Percentiles rank a stretch among this genome's conserved stretches.
These are phyloP conservation scores for Sphaerophoria rueppellii DNA, from an alignment of 2,888 invertebrate genomes.

Conservation along the genomic window DNA sequence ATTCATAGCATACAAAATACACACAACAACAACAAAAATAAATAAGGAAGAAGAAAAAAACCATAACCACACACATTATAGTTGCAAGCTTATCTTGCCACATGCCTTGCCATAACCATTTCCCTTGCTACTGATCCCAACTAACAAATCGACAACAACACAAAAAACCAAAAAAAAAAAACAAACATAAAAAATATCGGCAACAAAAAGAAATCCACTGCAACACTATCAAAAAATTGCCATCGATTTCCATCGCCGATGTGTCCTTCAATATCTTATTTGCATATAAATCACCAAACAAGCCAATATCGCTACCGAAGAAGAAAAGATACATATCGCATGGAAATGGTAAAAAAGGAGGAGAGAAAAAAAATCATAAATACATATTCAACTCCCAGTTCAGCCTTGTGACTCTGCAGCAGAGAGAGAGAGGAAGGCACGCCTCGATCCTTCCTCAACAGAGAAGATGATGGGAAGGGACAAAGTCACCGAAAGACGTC, in stretches of 20 bases:
- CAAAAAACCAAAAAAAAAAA: constrained; percentile 18
- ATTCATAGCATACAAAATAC: constrained; percentile 69
- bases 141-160: constrained; percentile 65
- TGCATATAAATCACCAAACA: constrained; percentile 74
- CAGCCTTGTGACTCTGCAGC: background rate
- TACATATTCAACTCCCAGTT: constrained; percentile 52
- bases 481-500: constrained; percentile 54
- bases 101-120: constrained; percentile 25
- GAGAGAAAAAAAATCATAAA: constrained; percentile 59
- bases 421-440: background rate
- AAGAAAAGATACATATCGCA: constrained; percentile 31
- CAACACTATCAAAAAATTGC: constrained; percentile 74
- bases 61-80: constrained; percentile 42
- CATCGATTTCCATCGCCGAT: constrained; percentile 71
- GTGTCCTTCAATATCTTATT: constrained; percentile 73
- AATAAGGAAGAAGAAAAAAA: constrained; percentile 35
- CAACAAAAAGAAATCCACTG: constrained; percentile 57
- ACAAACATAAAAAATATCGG: constrained; percentile 38
- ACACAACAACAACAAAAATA: constrained; percentile 22
- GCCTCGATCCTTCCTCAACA: constrained; percentile 24
- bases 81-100: constrained; percentile 63
- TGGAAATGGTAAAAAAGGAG: constrained; percentile 26
- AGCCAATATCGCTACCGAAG: constrained; percentile 60
- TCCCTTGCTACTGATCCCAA: constrained; percentile 51
- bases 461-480: background rate